Percentiles rank a stretch among this genome's conserved stretches.
Evolutionary conservation across 2,113 vertebrate genomes (phyloP).

Genomic region (Pseudolaguvia tuberculata): DNA sequence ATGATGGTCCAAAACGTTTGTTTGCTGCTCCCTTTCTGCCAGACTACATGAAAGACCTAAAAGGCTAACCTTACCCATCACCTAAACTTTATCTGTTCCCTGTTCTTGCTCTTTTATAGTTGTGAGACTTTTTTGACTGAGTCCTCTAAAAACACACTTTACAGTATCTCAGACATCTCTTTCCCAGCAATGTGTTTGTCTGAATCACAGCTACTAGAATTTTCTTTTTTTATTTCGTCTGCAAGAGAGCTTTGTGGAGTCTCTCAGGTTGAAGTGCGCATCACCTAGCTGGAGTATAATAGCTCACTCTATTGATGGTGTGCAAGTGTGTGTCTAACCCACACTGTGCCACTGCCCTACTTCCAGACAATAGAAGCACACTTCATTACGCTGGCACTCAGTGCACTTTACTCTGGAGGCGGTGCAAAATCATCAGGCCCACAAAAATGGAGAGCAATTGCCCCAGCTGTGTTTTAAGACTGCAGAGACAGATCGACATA

Average conservation of each 20-base stretch:
- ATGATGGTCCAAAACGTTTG: too few species aligned
- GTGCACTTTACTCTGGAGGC: conserved; percentile 40
- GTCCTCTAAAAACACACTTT: background rate
- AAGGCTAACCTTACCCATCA: background rate
- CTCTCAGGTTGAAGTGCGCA: conserved; percentile 29
- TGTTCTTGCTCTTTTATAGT: background rate
- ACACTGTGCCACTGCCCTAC: conserved; percentile 52
- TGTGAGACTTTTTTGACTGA: conserved; percentile 2
- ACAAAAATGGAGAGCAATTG: conserved; percentile 44
- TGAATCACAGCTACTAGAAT: conserved; percentile 9
- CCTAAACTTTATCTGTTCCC: background rate
- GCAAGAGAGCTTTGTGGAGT: conserved; percentile 18
- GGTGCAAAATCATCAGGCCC: conserved; percentile 38
- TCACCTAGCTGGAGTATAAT: conserved; percentile 38
- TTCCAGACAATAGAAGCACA: conserved; percentile 53
- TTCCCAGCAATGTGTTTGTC: background rate
- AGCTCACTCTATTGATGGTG: conserved; percentile 33
- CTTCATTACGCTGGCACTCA: conserved; percentile 43
- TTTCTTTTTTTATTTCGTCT: background rate
- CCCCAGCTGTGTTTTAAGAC: conserved; percentile 50
- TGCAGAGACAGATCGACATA: conserved; percentile 22
- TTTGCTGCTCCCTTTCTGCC: background rate
- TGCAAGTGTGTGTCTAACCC: conserved; percentile 39
- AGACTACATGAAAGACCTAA: background rate
- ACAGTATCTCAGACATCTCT: background rate